Conservation (phyloP, 2,113 vertebrate species). For the Anser brachyrhynchus region DNA sequence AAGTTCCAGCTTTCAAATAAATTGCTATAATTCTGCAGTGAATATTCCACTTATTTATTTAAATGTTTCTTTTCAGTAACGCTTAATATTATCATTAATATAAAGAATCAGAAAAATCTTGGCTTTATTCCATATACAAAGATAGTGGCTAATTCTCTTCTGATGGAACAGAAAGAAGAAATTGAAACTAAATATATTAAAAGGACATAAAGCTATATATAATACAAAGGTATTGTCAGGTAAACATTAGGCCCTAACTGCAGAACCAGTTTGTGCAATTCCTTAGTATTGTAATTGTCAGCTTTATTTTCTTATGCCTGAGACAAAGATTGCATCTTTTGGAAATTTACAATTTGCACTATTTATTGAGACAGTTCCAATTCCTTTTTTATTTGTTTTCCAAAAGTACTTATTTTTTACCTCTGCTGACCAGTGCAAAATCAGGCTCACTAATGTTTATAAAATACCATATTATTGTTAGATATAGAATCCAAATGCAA, state of each 20-base stretch:
- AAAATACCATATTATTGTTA: conserved; percentile 90
- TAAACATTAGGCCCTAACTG: conserved; percentile 16
- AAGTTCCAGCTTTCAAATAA: neutral
- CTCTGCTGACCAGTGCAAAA: conserved; percentile 92
- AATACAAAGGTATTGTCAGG: conserved; percentile 32
- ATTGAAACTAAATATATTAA: neutral
- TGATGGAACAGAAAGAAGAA: neutral
- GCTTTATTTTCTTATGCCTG: conserved; percentile 69
- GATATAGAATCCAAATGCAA: conserved; percentile 87
- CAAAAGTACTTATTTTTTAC: conserved; percentile 73
- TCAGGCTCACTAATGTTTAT: conserved; percentile 89
- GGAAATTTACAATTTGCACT: conserved; percentile 80
- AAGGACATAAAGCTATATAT: neutral
- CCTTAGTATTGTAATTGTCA: conserved; percentile 62
- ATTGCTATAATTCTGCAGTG: neutral
- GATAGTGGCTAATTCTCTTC: neutral
- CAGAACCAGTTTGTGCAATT: conserved; percentile 15
- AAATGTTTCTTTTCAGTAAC: neutral
- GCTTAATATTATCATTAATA: neutral
- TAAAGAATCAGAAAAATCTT: neutral
- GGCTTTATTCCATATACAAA: neutral
- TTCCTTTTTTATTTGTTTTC: conserved; percentile 81
- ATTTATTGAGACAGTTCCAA: conserved; percentile 80
- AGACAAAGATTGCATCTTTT: conserved; percentile 45
- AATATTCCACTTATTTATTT: neutral